These are phyloP conservation scores for Antedon mediterranea DNA, from an alignment of 53 echinoderm and acorn worm species.

Conservation along the genomic window DNA sequence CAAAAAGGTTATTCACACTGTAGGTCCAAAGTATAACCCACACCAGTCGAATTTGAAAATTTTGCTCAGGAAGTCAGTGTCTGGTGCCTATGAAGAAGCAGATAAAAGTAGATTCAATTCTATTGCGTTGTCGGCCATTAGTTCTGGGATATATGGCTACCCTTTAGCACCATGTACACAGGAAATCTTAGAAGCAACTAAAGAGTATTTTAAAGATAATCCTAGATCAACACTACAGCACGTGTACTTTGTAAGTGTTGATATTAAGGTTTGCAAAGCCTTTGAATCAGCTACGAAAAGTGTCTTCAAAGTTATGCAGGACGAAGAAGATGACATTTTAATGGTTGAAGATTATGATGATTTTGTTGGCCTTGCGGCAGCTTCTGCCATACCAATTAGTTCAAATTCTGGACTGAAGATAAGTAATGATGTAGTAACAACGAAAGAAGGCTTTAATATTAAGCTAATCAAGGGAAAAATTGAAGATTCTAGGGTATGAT, in stretches of 20 bases:
- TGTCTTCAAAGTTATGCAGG: neutral
- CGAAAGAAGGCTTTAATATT: conserved; percentile 21
- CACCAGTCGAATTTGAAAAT: conserved; percentile 2
- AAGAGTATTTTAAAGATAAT: conserved; percentile 8
- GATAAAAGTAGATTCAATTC: conserved; percentile 1
- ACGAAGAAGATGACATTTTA: conserved; percentile 1
- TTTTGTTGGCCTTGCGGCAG: neutral
- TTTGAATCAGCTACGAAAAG: neutral
- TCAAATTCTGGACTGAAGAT: neutral
- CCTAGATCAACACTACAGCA: neutral
- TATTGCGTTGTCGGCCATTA: conserved; percentile 30
- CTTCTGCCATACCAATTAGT: neutral
- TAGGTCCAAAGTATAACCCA: conserved; percentile 5
- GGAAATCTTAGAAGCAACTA: conserved; percentile 20
- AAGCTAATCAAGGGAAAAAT: conserved; percentile 36
- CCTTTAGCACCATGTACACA: conserved; percentile 18
- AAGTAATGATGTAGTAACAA: conserved; percentile 10
- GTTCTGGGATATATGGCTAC: conserved; percentile 32
- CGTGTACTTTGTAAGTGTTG: neutral
- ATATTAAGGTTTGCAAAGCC: neutral
- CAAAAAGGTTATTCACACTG: conserved; percentile 35
- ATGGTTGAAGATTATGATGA: neutral
- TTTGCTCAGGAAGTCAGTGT: conserved; percentile 5
- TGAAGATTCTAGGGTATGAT: too few relatives aligned
- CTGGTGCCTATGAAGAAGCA: conserved; percentile 6